Base-by-base conservation (phyloP, 2,113 vertebrate species). In the Stomatorhinus ivindoensis region DNA sequence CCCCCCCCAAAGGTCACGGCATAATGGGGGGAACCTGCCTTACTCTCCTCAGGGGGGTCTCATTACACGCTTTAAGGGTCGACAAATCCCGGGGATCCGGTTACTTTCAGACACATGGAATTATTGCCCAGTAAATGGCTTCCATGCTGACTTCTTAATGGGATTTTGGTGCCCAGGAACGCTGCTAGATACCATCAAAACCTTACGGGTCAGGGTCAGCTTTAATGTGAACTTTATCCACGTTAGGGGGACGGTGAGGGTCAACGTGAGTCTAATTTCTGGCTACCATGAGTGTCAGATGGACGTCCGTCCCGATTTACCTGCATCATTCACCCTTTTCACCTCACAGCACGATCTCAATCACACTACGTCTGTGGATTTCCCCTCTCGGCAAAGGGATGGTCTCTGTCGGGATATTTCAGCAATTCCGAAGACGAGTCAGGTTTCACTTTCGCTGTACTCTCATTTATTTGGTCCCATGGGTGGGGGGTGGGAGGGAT, bases 391-490 rank as follows among this genome's bases (percentile, higher is more conserved):
- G 44, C 24, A 13, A 47, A 47, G 39, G 15, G 44, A 44, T 50
- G 47, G 9, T 5, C 21, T 48, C 82, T 50, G 21, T 86, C 19
- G 44, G 44, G 47, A 86, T 86, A 10, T 13, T 10, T 86, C 24
- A 86, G 47, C 73, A 48, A 48, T 85, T 46, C 44, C 3, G 44
- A 48, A 48, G 83, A 50, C 44, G 82, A 9, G 13, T 48, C 21
- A 44, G 42, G 82, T 48, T 85, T 27, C 50, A 44, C 48, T 82
- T n/a, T 83, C 35, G 21, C 47, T 82, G 47, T 31, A n/a, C 65
- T 88, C 44, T 50, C 58, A 88, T 88, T 88, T 88, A 73, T 61
- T 69, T 39, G 73, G 31, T 80, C 73, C 73, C 35, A 61, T 7
- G 55, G 55, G 55, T 58, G 44, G 44, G 19, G 35, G 80, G 80